Evolutionary conservation across 2,113 vertebrate species (phyloP), one percentile per base, ranked within the genome.

Genomic region (Ellobius talpinus): DNA sequence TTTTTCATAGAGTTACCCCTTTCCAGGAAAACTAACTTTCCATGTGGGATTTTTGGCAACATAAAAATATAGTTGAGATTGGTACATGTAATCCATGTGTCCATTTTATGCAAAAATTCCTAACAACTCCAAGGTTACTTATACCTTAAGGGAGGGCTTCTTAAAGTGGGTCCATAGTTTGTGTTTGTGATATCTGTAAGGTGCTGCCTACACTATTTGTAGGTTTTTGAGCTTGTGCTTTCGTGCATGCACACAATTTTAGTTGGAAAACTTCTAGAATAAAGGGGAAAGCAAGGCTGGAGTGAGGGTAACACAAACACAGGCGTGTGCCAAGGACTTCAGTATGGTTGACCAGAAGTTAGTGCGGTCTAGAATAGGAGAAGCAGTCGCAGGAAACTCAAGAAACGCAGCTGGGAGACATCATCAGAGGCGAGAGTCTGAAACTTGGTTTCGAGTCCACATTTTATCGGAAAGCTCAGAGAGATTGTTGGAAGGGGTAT

Each of bases 1-100:
- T 95, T 96, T 95, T 92, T 68, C 66, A 47, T 86, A 90, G 66
- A 50, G 33, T 85, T 55, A 92, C 50, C 42, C 61, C 47, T 97
- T 96, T 76, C 70, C 19, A 91, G 17, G 45, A 87, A 96, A 91
- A 84, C 50, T 72, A 73, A 65, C 78, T 52, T 89, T 87, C 63
- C 68, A 68, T 74, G 24, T 21, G 82, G 68, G 76, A 70, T 19
- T 70, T 78, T 73, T 72, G 55, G 65, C 85, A 63, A 92, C 61
- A 33, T 86, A 72, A 45, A 92, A 89, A 42, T 65, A 87, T 45
- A 92, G 87, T 68, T 89, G 31, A 84, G 84, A 52, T 13, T 42
- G 24, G 82, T 87, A 24, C 16, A 7, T 76, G 11, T 58, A 45
- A 66, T 47, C 85, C 39, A 89, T 21, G 0, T 39, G 13, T 45